A percentile compares a stretch with the other conserved stretches of the same genome.
Conservation (phyloP, 2,113 vertebrate species). For the Dasyprocta punctata region DNA sequence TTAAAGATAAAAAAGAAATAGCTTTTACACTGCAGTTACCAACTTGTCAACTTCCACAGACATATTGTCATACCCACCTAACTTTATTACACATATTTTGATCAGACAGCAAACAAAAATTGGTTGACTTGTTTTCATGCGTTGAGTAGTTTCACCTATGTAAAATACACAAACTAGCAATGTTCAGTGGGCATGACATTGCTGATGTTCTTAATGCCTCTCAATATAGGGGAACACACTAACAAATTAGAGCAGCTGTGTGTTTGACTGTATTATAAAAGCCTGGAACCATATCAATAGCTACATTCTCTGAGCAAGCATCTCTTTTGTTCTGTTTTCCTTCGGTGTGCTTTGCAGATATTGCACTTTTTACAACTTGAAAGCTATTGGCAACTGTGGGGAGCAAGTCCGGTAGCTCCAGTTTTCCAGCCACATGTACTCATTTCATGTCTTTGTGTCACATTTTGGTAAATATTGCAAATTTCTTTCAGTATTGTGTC, state of each 20-base stretch:
- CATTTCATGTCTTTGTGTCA: not conserved
- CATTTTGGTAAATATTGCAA: not conserved
- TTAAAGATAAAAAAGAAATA: conserved; percentile 74
- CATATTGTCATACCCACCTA: conserved; percentile 63
- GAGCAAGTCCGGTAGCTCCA: not conserved
- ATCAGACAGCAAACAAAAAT: conserved; percentile 48
- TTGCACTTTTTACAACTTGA: not conserved
- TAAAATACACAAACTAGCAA: conserved; percentile 43
- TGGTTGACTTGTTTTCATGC: conserved; percentile 46
- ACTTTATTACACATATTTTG: conserved; percentile 50
- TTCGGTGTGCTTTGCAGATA: not conserved
- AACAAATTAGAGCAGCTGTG: not conserved
- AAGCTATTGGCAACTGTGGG: not conserved
- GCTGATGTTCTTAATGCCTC: not conserved
- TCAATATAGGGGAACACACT: not conserved
- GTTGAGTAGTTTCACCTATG: conserved; percentile 46
- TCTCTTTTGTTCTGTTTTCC: not conserved
- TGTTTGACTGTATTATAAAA: not conserved
- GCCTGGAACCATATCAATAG: not conserved
- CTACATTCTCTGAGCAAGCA: not conserved
- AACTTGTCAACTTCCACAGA: conserved; percentile 63
- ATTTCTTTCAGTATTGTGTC: not conserved
- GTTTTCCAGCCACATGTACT: not conserved
- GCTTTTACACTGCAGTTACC: conserved; percentile 62
- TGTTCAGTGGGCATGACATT: not conserved